Evolutionary conservation across 2,797 vertebrate species (phyloP), one percentile per base, ranked within the genome.

Genomic region (Gymnothorax reevesii): DNA sequence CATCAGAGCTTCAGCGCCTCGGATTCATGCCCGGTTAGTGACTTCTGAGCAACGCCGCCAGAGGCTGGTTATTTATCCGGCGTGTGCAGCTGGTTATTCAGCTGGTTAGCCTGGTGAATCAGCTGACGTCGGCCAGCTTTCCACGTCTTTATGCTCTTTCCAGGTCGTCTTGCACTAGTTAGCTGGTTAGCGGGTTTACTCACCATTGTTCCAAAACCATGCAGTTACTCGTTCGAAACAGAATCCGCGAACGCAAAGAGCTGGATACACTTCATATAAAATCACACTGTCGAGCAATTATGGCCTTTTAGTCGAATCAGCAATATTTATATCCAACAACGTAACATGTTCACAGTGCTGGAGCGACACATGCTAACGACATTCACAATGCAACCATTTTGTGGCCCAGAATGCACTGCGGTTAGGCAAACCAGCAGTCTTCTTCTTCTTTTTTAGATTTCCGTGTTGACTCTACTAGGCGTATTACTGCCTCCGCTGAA

Each of bases 391-490:
- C 85, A 87, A 92, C 87, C 94, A 95, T 94, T 84, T 95, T 93
- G 88, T 87, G 89, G 92, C 94, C 95, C 95, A 91, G 86, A 83
- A 93, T 94, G 93, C 95, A 94, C 82, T 82, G 79, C 75, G 75
- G 22, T 79, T n/a, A 54, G 15, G 75, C 15, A 17, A 2, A 4
- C 75, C 33, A 0, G n/a, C 62, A 42, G 33, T 1, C 33, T 42
- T 42, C 33, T 42, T 42, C 33, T 42, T 42, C 33, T 42, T 42
- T 2, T 42, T 42, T 2, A 1, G 33, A 42, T 42, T 42, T 42
- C 1, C 1, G 33, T 42, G 33, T 42, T 1, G 33, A 42, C 33
- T 1, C 33, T 42, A 42, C 33, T 42, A 42, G 33, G 33, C 33
- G 33, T 42, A 42, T 42, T 42, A 42, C 33, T 42, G 33, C 33